Base-by-base conservation (phyloP, 2,797 vertebrate species). In the Darevskia nairensis region DNA sequence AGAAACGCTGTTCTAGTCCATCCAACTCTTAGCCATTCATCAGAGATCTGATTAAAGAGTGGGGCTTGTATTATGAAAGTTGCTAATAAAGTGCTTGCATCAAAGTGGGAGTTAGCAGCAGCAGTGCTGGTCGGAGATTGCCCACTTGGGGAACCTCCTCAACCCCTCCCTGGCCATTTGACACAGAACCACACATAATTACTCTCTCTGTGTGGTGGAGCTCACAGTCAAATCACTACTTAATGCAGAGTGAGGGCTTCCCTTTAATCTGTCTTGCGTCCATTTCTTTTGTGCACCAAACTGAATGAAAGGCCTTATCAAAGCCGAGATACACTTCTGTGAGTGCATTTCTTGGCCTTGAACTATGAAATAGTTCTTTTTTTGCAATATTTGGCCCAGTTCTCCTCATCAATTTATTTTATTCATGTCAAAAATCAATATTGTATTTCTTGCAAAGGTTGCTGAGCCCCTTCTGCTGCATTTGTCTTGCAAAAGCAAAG, bases 51-150 rank as follows among this genome's bases (percentile, higher is more conserved):
- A 86, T 68, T 64, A 68, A 50, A 68, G 75, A 50, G 29, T 8
- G 1, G 6, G 29, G 9, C 8, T 78, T 50, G 41, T 78, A 32
- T 69, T 44, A 23, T 27, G 32, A 21, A 80, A 29, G 68, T 21
- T 46, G 39, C 41, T 86, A 41, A 80, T 80, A 68, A 86, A 86
- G 68, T 72, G 77, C 23, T 86, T 80, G 32, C n/a, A n/a, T 80
- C 78, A 80, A 80, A 86, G 76, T 44, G 55, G 15, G 46, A 11
- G 32, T 84, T 74, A 61, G 29, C 29, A 55, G 50, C 17, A 78
- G 66, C 46, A 23, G 75, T 25, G 1, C 75, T 32, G 21, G 50
- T 32, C 35, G 44, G 46, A 64, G 50, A 69, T 25, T 6, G 6
- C 35, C 27, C 27, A 25, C 41, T 79, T 44, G 19, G 27, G 46